Base-by-base conservation (phyloP, 2,888 invertebrate species). In the Trypoxylon attenuatum region DNA sequence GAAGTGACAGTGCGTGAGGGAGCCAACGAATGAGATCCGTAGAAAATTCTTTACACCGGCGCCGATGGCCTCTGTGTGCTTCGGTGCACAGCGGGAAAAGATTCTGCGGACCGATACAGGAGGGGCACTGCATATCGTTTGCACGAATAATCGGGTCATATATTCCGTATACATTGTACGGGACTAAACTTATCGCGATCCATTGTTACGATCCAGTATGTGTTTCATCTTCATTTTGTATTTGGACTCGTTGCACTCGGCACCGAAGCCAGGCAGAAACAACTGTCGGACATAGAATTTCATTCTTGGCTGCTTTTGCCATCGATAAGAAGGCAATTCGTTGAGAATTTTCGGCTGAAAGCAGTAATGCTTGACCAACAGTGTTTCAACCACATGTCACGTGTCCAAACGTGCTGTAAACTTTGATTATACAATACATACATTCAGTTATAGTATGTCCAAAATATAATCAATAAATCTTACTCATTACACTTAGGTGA, bases 1-100 rank as follows among this genome's bases (percentile, higher is more conserved):
- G 22, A 57, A 61, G 68, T 68, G 61, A 67, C 61, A 68, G 52
- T 67, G 56, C 29, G 52, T 52, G 55, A 55, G 57, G 23, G 69
- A 65, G 73, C 74, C 66, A 68, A 65, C 63, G 69, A 66, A 69
- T 57, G 62, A 52, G 73, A 73, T 65, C 62, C 57, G 65, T 59
- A 70, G 79, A 71, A 81, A 78, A 82, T 80, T 82, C 82, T 82
- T 82, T 77, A 71, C 73, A 71, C 61, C 64, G 70, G 62, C 71
- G 64, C 74, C 69, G 65, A 76, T 72, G 77, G 68, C 52, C 63
- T 73, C 47, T 49, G 61, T 58, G 57, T 43, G 59, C 57, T 53
- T 49, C 49, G 43, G 50, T 51, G 60, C 63, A 46, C 61, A 55
- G 59, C 61, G 59, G 53, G 68, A 67, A 60, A 64, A 74, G 73